These are phyloP conservation scores for Scalopus aquaticus DNA, from an alignment of 2,113 vertebrate genomes.

Conservation along the genomic window DNA sequence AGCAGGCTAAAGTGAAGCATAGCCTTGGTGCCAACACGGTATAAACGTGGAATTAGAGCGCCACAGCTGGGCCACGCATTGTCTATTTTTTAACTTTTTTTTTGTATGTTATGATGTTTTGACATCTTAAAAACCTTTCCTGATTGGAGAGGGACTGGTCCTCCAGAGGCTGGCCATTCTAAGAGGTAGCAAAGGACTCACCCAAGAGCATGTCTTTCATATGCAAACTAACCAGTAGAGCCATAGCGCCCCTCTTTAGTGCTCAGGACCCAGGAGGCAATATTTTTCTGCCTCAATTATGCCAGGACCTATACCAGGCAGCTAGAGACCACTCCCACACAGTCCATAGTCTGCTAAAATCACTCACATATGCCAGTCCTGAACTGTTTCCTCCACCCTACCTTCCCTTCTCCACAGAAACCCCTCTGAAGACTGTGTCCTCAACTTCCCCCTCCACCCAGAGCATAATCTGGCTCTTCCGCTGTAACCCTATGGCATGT, in stretches of 20 bases:
- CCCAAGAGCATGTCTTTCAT: not conserved
- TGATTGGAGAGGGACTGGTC: not conserved
- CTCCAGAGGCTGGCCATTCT: not conserved
- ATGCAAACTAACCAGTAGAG: not conserved
- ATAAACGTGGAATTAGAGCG: not conserved
- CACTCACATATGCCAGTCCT: not conserved
- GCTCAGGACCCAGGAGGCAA: not conserved
- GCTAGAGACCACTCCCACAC: not conserved
- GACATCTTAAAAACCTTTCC: not conserved
- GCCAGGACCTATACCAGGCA: not conserved
- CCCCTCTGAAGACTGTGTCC: not conserved
- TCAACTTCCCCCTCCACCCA: too few species aligned
- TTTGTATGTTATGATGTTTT: not conserved
- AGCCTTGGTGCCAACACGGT: not conserved
- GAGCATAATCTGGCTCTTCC: not conserved
- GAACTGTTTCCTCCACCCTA: not conserved
- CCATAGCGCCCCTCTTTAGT: not conserved
- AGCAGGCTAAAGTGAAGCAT: not conserved
- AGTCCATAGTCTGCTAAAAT: not conserved
- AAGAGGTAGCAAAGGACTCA: not conserved
- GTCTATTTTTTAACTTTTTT: not conserved
- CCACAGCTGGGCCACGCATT: not conserved
- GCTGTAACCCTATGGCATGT: too few species aligned
- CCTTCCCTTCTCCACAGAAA: not conserved
- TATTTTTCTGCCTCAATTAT: not conserved